Base-by-base conservation (phyloP, 2,888 invertebrate species). In the Agriopis aurantiaria region DNA sequence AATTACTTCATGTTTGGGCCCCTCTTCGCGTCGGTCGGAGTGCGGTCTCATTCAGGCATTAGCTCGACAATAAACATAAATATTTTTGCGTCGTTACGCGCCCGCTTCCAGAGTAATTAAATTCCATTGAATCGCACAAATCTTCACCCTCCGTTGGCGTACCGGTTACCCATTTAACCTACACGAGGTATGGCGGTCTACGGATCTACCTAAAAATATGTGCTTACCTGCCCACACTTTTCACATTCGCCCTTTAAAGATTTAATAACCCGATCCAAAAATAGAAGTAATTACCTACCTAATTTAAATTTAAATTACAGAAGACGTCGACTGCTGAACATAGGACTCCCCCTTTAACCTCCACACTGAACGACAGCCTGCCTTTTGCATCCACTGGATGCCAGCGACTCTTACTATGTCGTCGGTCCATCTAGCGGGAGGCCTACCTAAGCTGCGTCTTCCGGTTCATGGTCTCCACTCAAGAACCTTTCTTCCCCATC, bases 71-170 rank as follows among this genome's bases (percentile, higher is more conserved):
- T 93, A 93, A 92, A 91, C 93, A 92, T 93, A 93, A 93, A 93
- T 93, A 94, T 94, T 93, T 94, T 93, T 92, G 91, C 91, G 86
- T 87, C 90, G 91, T 91, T 91, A 88, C 86, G 86, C 87, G 85
- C 78, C 88, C 86, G 87, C 85, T 86, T 81, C 80, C 85, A 86
- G 85, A 86, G 90, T 93, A 93, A 93, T 94, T 93, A 93, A 93
- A 93, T 94, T 93, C 93, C 93, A 85, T 86, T 89, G 90, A 89
- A 89, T 90, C 92, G 87, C 91, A 94, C 93, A 92, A 93, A 93
- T 93, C 91, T 90, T 89, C 88, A 75, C 88, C 85, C 88, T 85
- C 82, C 83, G 83, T 77, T 80, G 80, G 73, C 81, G 73, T 77
- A 75, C 81, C 76, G 79, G 78, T 78, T 82, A 73, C 81, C 80